Evolutionary conservation across 2,888 invertebrate species (phyloP).

Genomic region (Phasia obesa): DNA sequence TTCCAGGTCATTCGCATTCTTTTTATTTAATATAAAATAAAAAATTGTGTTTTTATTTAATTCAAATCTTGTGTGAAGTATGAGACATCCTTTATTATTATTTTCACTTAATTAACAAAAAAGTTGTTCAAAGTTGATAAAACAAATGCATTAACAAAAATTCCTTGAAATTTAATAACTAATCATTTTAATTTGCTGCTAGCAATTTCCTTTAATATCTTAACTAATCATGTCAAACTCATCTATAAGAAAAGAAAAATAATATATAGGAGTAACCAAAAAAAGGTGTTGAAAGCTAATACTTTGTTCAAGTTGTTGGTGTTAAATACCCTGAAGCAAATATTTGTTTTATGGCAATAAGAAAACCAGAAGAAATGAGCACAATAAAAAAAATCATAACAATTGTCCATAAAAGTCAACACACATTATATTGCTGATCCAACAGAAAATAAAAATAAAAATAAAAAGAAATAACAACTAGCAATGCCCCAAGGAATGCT

Average conservation of each 20-base stretch:
- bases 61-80: no score
- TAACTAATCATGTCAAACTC: constrained; percentile 49
- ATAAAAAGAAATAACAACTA: constrained; percentile 1
- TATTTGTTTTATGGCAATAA: constrained; percentile 55
- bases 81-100: no score
- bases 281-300: constrained; percentile 47
- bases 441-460: background rate
- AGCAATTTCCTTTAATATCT: constrained; percentile 36
- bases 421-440: constrained; percentile 58
- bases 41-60: no score
- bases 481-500: constrained; percentile 53
- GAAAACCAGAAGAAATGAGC: constrained; percentile 33
- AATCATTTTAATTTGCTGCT: constrained; percentile 53
- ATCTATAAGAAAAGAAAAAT: no score
- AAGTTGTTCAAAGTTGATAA: no score
- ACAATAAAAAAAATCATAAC: constrained; percentile 38
- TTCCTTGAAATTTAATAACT: background rate
- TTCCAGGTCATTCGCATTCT: no score
- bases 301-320: constrained; percentile 24
- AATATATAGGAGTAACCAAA: background rate
- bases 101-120: no score
- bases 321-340: constrained; percentile 52
- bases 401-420: constrained; percentile 50
- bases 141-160: no score
- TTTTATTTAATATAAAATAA: no score